phyloP scores from a whole-genome alignment of 2,797 vertebrate genomes.

The Moxostoma hubbsi region DNA sequence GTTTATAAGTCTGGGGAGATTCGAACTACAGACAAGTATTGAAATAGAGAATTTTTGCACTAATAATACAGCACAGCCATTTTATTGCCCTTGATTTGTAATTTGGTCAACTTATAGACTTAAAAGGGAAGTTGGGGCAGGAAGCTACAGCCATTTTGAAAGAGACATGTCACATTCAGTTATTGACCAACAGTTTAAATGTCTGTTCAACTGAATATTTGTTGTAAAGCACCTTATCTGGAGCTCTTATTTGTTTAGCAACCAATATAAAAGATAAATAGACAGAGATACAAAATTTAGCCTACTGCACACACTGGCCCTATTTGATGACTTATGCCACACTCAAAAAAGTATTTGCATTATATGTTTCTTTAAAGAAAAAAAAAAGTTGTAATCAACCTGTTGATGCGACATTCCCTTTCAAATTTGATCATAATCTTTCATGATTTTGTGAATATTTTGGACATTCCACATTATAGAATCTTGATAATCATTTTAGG shows the following conservation, averaged over 20 bases:
- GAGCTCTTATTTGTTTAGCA: not conserved
- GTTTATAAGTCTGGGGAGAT: not conserved
- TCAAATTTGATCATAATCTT: not conserved
- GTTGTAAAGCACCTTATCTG: not conserved
- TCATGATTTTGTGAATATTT: not conserved
- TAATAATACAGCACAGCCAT: not conserved
- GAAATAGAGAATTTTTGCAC: not conserved
- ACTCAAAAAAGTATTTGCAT: too few relatives aligned
- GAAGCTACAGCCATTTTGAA: slow-evolving; percentile 19
- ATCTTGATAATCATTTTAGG: slow-evolving; percentile 10
- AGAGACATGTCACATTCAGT: not conserved
- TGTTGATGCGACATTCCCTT: not conserved
- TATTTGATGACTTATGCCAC: too few relatives aligned
- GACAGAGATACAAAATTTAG: not conserved
- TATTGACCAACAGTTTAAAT: not conserved
- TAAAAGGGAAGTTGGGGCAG: not conserved
- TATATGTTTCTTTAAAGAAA: too few relatives aligned
- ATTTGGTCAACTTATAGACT: not conserved
- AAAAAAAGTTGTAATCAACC: too few relatives aligned
- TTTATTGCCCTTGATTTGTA: not conserved
- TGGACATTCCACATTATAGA: not conserved
- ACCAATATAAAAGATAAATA: not conserved
- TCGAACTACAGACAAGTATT: not conserved
- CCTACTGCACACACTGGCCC: too few relatives aligned
- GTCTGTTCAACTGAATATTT: not conserved